Evolutionary conservation across 2,888 invertebrate genomes (phyloP), one percentile per base, ranked within the genome.

Genomic region (Microctonus hyperodae): DNA sequence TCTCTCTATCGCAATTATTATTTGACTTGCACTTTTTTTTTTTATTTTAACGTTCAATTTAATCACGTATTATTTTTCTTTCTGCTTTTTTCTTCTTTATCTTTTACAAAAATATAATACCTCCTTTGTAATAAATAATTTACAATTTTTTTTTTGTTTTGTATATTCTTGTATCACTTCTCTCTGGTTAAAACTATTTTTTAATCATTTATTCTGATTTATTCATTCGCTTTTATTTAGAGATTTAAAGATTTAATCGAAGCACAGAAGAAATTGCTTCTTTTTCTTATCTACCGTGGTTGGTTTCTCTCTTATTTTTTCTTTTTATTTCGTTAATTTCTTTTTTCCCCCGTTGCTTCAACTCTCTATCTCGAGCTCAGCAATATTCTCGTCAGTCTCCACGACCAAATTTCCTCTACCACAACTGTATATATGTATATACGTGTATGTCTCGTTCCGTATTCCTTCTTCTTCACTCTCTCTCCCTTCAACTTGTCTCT

Each of bases 61-160:
- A 28, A 5, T 28, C 3, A 28, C 7, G 3, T 5, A 5, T 28
- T 28, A 28, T 28, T 28, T 51, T 51, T n/a, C 5, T 13, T 28
- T 28, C 35, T 51, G 13, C 31, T 51, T 20, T 16, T 22, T n/a
- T n/a, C n/a, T n/a, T n/a, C n/a, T 31, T 61, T 22, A 22, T 61
- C 48, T 33, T 61, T 78, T 79, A 79, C 75, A 78, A 79, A 79
- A 79, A 79, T 79, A 79, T 76, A 78, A 61, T 64, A 56, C 48
- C 23, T 64, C 55, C 28, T 60, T 57, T 48, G 44, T 31, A 77
- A 78, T 77, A 76, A 79, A 78, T 78, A 78, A 76, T 79, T 73
- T 77, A 79, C 77, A 75, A 76, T 78, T 22, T 35, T 37, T 58
- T 28, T 61, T 65, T 61, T 55, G n/a, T 16, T 23, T 20, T 6